Evolutionary conservation across 2,888 invertebrate genomes (phyloP).

Genomic region (Nebria salina): DNA sequence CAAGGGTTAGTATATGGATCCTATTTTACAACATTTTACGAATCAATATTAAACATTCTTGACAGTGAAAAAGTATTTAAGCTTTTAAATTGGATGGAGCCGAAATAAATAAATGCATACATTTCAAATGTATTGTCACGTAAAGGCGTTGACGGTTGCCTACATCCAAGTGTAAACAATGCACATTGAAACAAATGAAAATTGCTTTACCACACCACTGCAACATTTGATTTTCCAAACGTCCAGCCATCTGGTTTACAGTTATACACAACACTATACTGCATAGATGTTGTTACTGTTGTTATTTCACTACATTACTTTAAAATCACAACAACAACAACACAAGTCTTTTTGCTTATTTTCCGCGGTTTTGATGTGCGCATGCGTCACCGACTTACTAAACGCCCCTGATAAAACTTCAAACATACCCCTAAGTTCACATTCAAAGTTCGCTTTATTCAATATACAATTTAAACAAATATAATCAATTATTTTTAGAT

Average conservation of each 20-base stretch:
- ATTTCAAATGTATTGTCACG: not conserved
- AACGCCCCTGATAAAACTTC: constrained; percentile 42
- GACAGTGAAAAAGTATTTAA: constrained; percentile 7
- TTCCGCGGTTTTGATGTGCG: constrained; percentile 50
- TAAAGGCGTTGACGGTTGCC: constrained; percentile 26
- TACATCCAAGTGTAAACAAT: constrained; percentile 43
- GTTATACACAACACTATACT: constrained; percentile 19
- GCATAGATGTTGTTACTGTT: constrained; percentile 36
- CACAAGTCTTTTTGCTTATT: constrained; percentile 49
- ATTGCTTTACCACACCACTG: constrained; percentile 49
- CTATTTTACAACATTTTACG: constrained; percentile 15
- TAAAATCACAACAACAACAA: constrained; percentile 39
- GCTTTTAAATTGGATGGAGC: no score
- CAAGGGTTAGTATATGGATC: constrained; percentile 23
- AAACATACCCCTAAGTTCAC: not conserved
- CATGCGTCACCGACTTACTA: constrained; percentile 49
- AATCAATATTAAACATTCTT: constrained; percentile 40
- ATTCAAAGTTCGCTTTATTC: no score
- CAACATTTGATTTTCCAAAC: constrained; percentile 47
- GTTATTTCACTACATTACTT: constrained; percentile 37
- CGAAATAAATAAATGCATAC: not conserved
- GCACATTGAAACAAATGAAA: constrained; percentile 37
- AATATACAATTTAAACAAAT: no score
- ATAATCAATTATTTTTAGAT: no score
- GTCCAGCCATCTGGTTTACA: constrained; percentile 43